Base-by-base conservation (phyloP, 2,113 vertebrate species). In the Oncorhynchus gorbuscha region DNA sequence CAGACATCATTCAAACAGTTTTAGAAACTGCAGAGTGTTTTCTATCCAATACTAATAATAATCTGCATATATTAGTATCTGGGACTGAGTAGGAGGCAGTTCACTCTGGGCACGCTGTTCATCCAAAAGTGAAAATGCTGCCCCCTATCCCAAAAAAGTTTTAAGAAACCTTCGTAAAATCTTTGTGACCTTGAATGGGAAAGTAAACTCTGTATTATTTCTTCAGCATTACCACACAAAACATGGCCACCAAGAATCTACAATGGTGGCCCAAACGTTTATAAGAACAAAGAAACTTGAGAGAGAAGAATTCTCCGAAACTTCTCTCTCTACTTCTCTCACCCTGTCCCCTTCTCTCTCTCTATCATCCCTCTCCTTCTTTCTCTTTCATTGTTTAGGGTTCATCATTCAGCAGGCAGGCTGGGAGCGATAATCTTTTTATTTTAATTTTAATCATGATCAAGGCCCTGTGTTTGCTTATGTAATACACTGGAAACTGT, bases 391-490 rank as follows among this genome's bases (percentile, higher is more conserved):
- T 89, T 0, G 92, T 93, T 89, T 30, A 69, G 79, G 87, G 92
- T 90, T 91, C 86, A 94, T 92, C 92, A 90, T 92, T 55, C 14
- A 1, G 49, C 3, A 55, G 13, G 49, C 49, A 55, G 49, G 49
- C 93, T 83, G 79, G 91, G 92, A 92, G 88, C 90, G 91, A 94
- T 83, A 81, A 77, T 83, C 81, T 93, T 79, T 83, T 76, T 48
- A 64, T 72, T 78, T 73, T 71, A 18, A 70, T 85, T 81, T 74
- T 71, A 79, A 93, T 83, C 81, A 77, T 89, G 91, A 93, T 91
- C 88, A 82, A 89, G 85, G 81, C 74, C 88, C 90, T 88, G 86
- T 88, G 87, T 83, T 89, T 90, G 85, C 89, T 75, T 68, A 85
- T 90, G 69, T 89, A 82, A 88, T 51, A 71, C 3, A 75, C 77